Conservation (phyloP, 2,888 invertebrate genomes). For the Lottia gigantea region DNA sequence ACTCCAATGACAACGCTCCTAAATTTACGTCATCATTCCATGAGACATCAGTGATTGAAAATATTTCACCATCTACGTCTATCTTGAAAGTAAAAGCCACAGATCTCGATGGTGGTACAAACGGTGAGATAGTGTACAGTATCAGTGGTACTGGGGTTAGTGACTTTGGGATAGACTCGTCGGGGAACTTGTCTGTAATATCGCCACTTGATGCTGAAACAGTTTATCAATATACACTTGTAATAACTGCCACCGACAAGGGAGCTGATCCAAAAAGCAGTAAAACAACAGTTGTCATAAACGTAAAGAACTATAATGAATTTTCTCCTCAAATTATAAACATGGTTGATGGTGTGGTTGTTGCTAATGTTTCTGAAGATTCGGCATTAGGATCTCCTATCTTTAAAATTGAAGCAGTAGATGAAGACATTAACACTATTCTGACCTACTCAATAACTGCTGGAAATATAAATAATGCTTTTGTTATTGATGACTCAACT, state of each 20-base stretch:
- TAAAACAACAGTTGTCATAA: slow-evolving; percentile 37
- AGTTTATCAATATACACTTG: slow-evolving; percentile 20
- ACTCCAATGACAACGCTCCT: slow-evolving; percentile 50
- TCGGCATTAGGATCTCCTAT: neutral
- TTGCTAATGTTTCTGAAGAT: slow-evolving; percentile 5
- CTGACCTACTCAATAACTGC: slow-evolving; percentile 31
- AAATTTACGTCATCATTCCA: slow-evolving; percentile 32
- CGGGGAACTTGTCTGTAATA: slow-evolving; percentile 35
- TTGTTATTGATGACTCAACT: slow-evolving; percentile 27
- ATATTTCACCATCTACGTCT: slow-evolving; percentile 24
- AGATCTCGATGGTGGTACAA: slow-evolving; percentile 45
- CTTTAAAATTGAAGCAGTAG: slow-evolving; percentile 15
- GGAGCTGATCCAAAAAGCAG: slow-evolving; percentile 39
- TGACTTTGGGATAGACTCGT: slow-evolving; percentile 37
- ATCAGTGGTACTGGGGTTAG: slow-evolving; percentile 42
- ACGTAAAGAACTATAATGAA: slow-evolving; percentile 20
- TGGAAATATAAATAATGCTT: slow-evolving; percentile 32
- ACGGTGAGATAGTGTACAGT: slow-evolving; percentile 43
- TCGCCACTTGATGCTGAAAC: slow-evolving; percentile 28
- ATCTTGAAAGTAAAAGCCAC: slow-evolving; percentile 38
- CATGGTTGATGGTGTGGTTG: neutral
- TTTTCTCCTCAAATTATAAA: neutral
- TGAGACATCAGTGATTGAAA: slow-evolving; percentile 37
- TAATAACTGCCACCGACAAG: slow-evolving; percentile 40
- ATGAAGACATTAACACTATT: slow-evolving; percentile 35